These are phyloP conservation scores for Numida meleagris DNA, from an alignment of 2,113 vertebrate genomes.

Conservation along the genomic window DNA sequence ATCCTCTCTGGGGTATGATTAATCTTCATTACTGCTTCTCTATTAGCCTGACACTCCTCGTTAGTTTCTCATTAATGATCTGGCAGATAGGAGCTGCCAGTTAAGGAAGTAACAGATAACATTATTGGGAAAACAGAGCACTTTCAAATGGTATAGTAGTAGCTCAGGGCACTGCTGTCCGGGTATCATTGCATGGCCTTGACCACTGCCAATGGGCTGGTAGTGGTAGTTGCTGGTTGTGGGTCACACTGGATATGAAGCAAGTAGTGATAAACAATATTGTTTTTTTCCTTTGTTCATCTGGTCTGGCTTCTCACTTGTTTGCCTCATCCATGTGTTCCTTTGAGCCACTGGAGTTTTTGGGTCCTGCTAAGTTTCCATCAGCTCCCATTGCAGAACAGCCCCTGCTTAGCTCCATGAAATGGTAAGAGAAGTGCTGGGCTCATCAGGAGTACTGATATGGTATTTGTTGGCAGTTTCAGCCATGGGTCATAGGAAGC, in stretches of 20 bases:
- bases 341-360: background rate
- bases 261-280: background rate
- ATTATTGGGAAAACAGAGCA: background rate
- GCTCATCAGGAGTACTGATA: background rate
- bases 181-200: accelerated
- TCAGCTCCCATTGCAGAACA: accelerated
- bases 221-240: background rate
- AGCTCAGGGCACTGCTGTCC: background rate
- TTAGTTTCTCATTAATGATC: constrained; percentile 19
- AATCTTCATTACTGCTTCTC: constrained; percentile 40
- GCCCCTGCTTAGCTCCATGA: background rate
- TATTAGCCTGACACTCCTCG: background rate
- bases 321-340: accelerated
- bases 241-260: too few relatives aligned
- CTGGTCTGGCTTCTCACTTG: background rate
- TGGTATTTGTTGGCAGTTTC: background rate
- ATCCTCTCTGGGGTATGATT: constrained; percentile 39
- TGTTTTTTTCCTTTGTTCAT: background rate
- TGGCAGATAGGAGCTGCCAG: background rate
- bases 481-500: background rate
- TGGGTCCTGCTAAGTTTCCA: background rate
- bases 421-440: background rate
- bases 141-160: background rate
- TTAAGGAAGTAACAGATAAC: background rate
- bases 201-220: background rate